A percentile compares a stretch with the other conserved stretches of the same genome.
These are phyloP conservation scores for Zeugodacus cucurbitae DNA, from an alignment of 1,140 invertebrate species.

Conservation along the genomic window DNA sequence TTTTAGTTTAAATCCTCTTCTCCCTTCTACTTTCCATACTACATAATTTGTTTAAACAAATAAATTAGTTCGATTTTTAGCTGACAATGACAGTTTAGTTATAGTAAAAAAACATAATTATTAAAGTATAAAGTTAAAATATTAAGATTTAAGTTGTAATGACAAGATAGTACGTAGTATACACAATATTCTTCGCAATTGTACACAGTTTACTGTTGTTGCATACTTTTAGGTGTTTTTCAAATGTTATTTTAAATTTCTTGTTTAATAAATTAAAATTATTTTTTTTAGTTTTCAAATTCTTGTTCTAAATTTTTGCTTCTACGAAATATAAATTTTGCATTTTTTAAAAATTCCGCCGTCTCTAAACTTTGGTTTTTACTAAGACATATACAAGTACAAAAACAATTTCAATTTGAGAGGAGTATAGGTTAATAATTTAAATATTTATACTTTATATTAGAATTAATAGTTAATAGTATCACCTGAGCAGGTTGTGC, in stretches of 20 bases:
- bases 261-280: background rate
- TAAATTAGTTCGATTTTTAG: conserved; percentile 16
- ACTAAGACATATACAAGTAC: background rate
- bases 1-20: background rate
- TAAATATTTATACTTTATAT: background rate
- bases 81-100: conserved; percentile 15
- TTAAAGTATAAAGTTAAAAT: background rate
- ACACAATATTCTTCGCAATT: background rate
- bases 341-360: no score
- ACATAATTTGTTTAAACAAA: background rate
- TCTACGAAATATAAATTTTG: background rate
- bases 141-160: conserved; percentile 14
- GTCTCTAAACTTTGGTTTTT: background rate
- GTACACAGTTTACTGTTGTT: background rate
- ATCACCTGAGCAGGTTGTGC: conserved; percentile 35
- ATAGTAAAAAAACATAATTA: background rate
- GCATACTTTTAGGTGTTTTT: background rate
- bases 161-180: conserved; percentile 33
- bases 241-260: background rate
- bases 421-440: conserved; percentile 17
- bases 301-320: background rate
- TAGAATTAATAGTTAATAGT: conserved; percentile 32
- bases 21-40: background rate
- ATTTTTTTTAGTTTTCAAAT: no score
- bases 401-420: background rate